These are phyloP conservation scores for Synanthedon andrenaeformis DNA, from an alignment of 2,888 invertebrate species.

Conservation along the genomic window DNA sequence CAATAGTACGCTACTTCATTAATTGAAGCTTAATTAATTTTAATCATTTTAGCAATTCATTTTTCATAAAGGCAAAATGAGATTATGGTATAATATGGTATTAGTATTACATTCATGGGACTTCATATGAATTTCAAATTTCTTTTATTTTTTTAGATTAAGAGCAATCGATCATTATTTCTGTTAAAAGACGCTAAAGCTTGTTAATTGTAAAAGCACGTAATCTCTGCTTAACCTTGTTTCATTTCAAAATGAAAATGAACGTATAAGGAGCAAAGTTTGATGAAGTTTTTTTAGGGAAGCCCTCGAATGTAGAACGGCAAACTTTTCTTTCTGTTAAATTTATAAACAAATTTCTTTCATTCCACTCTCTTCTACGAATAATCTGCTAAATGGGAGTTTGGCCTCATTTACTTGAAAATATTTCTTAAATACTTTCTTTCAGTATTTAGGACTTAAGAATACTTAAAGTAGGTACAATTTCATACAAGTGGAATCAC, in stretches of 20 bases:
- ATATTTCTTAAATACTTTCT: background rate
- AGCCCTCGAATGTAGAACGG: constrained; percentile 8
- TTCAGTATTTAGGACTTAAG: background rate
- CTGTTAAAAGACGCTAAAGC: background rate
- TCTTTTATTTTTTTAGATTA: too few relatives aligned
- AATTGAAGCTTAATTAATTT: too few relatives aligned
- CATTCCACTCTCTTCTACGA: constrained; percentile 1
- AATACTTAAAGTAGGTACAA: too few relatives aligned
- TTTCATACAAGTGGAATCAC: too few relatives aligned
- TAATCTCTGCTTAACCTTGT: constrained; percentile 22
- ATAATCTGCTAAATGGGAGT: constrained; percentile 5
- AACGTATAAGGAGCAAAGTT: constrained; percentile 27
- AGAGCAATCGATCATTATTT: too few relatives aligned
- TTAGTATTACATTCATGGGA: too few relatives aligned
- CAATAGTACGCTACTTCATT: too few relatives aligned
- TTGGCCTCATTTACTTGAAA: background rate
- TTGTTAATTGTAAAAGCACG: background rate
- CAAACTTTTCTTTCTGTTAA: constrained; percentile 20
- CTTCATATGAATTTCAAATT: too few relatives aligned
- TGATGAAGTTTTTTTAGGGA: constrained; percentile 24
- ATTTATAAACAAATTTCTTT: constrained; percentile 17
- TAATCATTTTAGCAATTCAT: too few relatives aligned
- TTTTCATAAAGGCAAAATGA: too few relatives aligned
- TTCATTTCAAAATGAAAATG: constrained; percentile 23
- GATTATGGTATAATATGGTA: too few relatives aligned